phyloP scores from a whole-genome alignment of 2,888 invertebrate genomes.

The Scotopteryx bipunctaria region DNA sequence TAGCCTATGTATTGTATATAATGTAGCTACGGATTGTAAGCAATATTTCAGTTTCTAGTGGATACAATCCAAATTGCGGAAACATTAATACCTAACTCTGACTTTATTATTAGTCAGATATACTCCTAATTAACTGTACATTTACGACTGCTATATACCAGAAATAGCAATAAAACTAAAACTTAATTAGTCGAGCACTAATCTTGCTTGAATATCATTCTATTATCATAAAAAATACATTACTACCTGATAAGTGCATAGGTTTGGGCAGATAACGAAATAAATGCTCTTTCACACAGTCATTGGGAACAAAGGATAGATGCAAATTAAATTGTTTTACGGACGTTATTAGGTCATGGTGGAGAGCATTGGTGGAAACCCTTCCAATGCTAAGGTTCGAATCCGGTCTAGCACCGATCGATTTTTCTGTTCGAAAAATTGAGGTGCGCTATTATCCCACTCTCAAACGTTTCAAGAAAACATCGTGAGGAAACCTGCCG shows the following conservation, averaged over 20 bases:
- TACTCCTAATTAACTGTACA: constrained; percentile 25
- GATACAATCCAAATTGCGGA: constrained; percentile 11
- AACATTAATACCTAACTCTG: constrained; percentile 2
- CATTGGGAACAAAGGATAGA: constrained; percentile 13
- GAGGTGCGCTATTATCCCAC: too few species aligned
- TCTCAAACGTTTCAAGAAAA: too few species aligned
- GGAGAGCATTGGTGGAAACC: too few species aligned
- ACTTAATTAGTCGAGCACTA: constrained; percentile 45
- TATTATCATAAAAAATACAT: constrained; percentile 60
- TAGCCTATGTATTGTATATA: too few species aligned
- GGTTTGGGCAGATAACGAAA: constrained; percentile 50
- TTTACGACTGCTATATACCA: constrained; percentile 29
- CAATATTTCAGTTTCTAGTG: too few species aligned
- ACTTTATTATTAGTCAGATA: constrained; percentile 5
- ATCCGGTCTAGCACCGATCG: too few species aligned
- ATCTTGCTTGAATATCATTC: constrained; percentile 47
- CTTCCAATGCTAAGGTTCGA: background rate
- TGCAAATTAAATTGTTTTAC: background rate
- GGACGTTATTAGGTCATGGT: too few species aligned
- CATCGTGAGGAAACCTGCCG: too few species aligned
- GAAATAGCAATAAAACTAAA: constrained; percentile 39
- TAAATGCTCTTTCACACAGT: constrained; percentile 46
- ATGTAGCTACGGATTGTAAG: too few species aligned
- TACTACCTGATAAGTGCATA: constrained; percentile 48
- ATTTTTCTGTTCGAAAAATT: too few species aligned